Base-by-base conservation (phyloP, 2,113 vertebrate genomes). In the Eira barbara region DNA sequence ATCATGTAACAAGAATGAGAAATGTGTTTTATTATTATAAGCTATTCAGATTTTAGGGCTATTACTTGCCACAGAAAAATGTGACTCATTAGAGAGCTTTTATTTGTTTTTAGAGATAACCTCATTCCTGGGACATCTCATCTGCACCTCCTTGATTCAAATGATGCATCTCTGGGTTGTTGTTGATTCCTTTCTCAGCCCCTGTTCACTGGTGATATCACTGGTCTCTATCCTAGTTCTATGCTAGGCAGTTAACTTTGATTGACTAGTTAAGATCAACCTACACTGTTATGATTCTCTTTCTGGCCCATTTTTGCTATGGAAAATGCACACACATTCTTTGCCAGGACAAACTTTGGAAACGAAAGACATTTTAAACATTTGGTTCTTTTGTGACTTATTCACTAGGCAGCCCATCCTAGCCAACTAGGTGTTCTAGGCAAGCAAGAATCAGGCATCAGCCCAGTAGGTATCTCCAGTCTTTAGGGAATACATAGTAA, bases 31-130 rank as follows among this genome's bases (percentile, higher is more conserved):
- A 20, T 84, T 71, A 23, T 63, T 57, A 23, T 8, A 42, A 86
- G 47, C 15, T 34, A 6, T 17, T 87, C 49, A 78, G 49, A 82
- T 42, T 29, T 86, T 21, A 36, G 7, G n/a, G 1, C 25, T 52
- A 0, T 42, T 45, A 73, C 34, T 47, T 31, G 23, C 47, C 69
- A 36, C 10, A 39, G 65, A 34, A 83, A 4, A 36, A 15, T 10
- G 11, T 71, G 57, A 59, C 39, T 73, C 27, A 36, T 0, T 0
- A 36, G 57, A 87, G 20, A 6, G 23, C 0, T 36, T 78, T 55
- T 14, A 2, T 49, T 36, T n/a, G 18, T 4, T 88, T 59, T 74
- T 45, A 21, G 47, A 52, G 23, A 47, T 29, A 27, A 18, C 10
- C 1, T 74, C 2, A 4, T 80, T 6, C 6, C 15, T 42, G 88